These are phyloP conservation scores for Symphodus melops DNA, from an alignment of 2,113 vertebrate species.

Conservation along the genomic window DNA sequence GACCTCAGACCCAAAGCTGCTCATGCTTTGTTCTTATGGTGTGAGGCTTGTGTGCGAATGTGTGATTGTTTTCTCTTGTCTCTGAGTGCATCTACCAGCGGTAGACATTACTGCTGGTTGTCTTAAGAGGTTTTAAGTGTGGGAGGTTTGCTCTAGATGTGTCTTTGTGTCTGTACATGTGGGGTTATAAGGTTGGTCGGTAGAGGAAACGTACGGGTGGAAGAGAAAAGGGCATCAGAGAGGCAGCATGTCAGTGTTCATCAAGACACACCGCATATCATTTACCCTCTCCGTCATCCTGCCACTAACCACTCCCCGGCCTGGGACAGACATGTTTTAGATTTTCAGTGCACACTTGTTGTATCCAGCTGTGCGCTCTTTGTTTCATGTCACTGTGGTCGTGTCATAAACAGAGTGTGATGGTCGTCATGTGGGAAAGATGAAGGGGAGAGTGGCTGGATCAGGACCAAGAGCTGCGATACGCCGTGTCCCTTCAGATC, in stretches of 20 bases:
- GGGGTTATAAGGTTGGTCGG: background rate
- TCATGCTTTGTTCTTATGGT: slow-evolving; percentile 66
- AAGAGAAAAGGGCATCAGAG: slow-evolving; percentile 26
- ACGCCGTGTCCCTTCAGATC: slow-evolving; percentile 41
- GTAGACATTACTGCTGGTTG: background rate
- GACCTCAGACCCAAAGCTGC: slow-evolving; percentile 31
- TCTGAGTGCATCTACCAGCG: background rate
- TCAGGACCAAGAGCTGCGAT: slow-evolving; percentile 27
- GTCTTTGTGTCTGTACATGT: background rate
- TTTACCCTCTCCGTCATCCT: background rate
- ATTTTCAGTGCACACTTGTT: slow-evolving; percentile 40
- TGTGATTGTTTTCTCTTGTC: background rate
- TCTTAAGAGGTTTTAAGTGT: background rate
- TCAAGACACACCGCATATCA: too few species aligned
- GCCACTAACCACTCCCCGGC: slow-evolving; percentile 30
- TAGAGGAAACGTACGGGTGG: background rate
- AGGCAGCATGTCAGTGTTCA: background rate
- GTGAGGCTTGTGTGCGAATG: slow-evolving; percentile 52
- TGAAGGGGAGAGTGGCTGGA: slow-evolving; percentile 42
- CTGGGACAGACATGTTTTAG: slow-evolving; percentile 37
- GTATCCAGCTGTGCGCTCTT: slow-evolving; percentile 35
- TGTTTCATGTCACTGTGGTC: slow-evolving; percentile 43
- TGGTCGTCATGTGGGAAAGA: slow-evolving; percentile 40
- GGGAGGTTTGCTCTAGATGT: background rate
- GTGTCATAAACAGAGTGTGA: slow-evolving; percentile 42